Evolutionary conservation across 1,140 invertebrate species (phyloP), one percentile per base, ranked within the genome.

Genomic region (Metopolophium dirhodum): DNA sequence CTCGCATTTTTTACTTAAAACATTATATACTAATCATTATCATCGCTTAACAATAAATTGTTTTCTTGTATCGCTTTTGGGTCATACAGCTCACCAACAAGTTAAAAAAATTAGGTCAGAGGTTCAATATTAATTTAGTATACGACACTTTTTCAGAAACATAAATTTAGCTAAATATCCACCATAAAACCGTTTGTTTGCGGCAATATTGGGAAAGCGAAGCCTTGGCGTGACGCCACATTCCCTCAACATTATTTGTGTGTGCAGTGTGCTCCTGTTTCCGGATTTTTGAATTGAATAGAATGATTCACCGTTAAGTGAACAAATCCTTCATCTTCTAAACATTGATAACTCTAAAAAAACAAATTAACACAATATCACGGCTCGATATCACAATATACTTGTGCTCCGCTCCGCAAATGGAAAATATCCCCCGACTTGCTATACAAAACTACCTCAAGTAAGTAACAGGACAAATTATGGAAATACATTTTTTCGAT

Each of bases 231-330:
- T 93, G 41, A 23, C 93, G 45, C 93, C 94, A 94, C 54, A 54
- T 87, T 37, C 93, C 57, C 45, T 94, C 94, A 35, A 94, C 93
- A 88, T 93, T 94, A 77, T 94, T 92, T 7, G 94, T 94, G 86
- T 94, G 91, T 20, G 94, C 94, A 37, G 37, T 94, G 91, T 20
- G 94, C 94, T 41, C 41, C 41, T 41, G 41, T 18, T 41, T 41
- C 41, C 41, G 41, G 41, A 41, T 41, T 41, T 41, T 41, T 41
- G 41, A 41, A 41, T 4, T 41, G 41, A 41, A 41, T 41, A 41
- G 41, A 41, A 41, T 41, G 41, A 41, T 41, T 41, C 41, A 41
- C 41, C 41, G 41, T 41, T 41, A 41, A 41, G 41, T 41, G 3
- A 41, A 41, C 41, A 41, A 41, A 41, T 41, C 41, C 41, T 41